Evolutionary conservation across 1,140 invertebrate genomes (phyloP).

Genomic region (Anthonomus grandis): DNA sequence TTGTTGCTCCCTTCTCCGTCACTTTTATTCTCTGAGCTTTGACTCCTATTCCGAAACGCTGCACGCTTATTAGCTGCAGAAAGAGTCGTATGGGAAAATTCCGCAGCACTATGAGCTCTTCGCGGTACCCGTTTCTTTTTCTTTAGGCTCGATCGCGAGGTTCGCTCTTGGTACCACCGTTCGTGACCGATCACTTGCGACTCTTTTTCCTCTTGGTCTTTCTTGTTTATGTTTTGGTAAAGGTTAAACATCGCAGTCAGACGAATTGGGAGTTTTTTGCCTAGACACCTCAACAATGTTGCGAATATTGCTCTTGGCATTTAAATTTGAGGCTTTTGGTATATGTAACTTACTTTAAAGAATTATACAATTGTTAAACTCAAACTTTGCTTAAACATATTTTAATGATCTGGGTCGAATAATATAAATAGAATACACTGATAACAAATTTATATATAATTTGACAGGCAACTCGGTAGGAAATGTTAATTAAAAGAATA

Average conservation of each 20-base stretch:
- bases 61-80: constrained; percentile 59
- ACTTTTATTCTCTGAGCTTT: constrained; percentile 55
- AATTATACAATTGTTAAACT: no score
- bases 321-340: neutral
- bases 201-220: constrained; percentile 58
- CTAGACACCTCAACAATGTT: neutral
- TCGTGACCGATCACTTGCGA: constrained; percentile 70
- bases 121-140: constrained; percentile 57
- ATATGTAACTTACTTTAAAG: neutral
- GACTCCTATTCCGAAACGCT: constrained; percentile 57
- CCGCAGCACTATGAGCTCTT: constrained; percentile 70
- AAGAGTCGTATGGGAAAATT: constrained; percentile 64
- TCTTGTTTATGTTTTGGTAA: constrained; percentile 67
- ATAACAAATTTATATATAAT: no score
- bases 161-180: constrained; percentile 63
- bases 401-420: no score
- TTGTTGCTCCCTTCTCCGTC: constrained; percentile 52
- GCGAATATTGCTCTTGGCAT: neutral
- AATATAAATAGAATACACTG: no score
- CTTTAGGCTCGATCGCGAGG: constrained; percentile 44
- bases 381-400: no score
- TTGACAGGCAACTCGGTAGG: no score
- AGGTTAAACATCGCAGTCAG: constrained; percentile 58
- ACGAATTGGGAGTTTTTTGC: neutral
- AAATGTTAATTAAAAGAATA: no score